Conservation (phyloP, 2,888 invertebrate species). For the Hecatera dysodea region DNA sequence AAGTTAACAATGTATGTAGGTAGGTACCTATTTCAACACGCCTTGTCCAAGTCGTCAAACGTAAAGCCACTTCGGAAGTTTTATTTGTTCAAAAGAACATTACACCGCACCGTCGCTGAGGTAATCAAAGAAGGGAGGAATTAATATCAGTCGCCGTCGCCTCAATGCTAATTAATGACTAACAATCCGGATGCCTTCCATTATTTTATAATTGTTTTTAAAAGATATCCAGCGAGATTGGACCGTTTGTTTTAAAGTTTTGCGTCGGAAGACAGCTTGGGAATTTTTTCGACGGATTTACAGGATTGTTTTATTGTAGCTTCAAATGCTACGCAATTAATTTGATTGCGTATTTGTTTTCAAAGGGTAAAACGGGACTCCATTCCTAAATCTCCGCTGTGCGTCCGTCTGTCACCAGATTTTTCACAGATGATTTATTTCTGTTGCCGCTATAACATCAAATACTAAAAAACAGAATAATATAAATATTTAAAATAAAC, state of each 20-base stretch:
- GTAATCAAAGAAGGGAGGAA: conserved; percentile 68
- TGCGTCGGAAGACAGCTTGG: not conserved
- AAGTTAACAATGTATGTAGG: not conserved
- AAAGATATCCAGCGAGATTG: conserved; percentile 77
- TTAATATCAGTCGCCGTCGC: conserved; percentile 70
- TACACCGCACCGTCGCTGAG: conserved; percentile 60
- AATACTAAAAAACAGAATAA: too few species aligned
- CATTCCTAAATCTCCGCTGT: too few species aligned
- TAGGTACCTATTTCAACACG: not conserved
- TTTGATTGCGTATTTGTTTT: too few species aligned
- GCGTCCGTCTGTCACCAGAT: too few species aligned
- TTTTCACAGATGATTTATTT: too few species aligned
- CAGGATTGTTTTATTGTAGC: not conserved
- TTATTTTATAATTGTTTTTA: conserved; percentile 87
- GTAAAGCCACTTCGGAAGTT: conserved; percentile 68
- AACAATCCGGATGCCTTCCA: conserved; percentile 76
- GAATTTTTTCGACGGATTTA: not conserved
- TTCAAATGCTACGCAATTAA: too few species aligned
- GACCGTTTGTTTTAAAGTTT: conserved; percentile 50
- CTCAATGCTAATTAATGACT: conserved; percentile 83
- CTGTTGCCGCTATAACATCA: too few species aligned
- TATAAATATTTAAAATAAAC: too few species aligned
- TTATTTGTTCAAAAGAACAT: conserved; percentile 85
- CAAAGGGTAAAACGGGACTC: too few species aligned
- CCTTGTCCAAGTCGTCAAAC: conserved; percentile 23